Percentiles rank a stretch among this genome's conserved stretches.
Evolutionary conservation across 2,113 vertebrate species (phyloP).

Genomic region (Empidonax alnorum): DNA sequence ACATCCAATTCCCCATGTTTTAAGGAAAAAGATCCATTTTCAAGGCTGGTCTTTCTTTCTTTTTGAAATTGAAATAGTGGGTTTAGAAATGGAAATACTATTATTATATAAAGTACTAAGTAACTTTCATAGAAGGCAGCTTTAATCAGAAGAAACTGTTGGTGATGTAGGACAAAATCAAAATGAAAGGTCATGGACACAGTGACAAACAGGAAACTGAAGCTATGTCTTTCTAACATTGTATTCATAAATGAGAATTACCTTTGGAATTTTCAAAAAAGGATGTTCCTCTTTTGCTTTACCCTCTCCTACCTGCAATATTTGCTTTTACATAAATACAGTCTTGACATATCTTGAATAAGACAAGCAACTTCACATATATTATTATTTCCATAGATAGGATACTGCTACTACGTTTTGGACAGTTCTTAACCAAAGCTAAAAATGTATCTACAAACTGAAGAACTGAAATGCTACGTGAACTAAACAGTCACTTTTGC

Average conservation of each 20-base stretch:
- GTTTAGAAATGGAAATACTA: neutral
- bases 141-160: slow-evolving; percentile 28
- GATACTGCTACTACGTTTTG: neutral
- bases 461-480: neutral
- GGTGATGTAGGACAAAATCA: neutral
- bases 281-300: neutral
- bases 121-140: neutral
- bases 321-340: neutral
- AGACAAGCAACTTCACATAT: neutral
- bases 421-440: neutral
- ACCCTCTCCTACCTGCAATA: neutral
- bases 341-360: neutral
- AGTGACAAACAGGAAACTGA: neutral
- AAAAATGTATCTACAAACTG: neutral
- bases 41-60: neutral
- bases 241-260: neutral
- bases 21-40: neutral
- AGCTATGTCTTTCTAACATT: neutral
- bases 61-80: slow-evolving; percentile 11
- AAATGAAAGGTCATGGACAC: neutral
- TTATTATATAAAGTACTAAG: neutral
- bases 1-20: neutral
- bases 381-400: neutral
- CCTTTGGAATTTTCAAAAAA: neutral
- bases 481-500: neutral